These are phyloP conservation scores for Cercopithecus hamlyni DNA, from an alignment of 2,797 vertebrate species.

Conservation along the genomic window DNA sequence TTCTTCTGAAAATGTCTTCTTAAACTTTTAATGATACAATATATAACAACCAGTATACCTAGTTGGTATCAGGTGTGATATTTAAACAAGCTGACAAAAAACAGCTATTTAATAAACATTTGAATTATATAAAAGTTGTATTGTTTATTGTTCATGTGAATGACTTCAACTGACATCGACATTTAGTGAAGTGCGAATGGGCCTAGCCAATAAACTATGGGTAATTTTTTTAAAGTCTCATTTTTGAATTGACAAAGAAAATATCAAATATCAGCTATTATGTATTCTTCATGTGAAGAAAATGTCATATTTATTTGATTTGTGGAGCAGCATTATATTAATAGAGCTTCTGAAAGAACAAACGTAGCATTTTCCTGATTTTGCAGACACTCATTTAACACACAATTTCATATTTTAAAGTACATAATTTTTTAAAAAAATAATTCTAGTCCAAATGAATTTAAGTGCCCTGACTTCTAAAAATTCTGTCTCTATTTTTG, in stretches of 20 bases:
- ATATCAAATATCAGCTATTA: neutral
- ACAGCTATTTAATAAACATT: neutral
- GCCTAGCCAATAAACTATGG: neutral
- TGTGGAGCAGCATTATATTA: neutral
- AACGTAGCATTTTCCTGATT: neutral
- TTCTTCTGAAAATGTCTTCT: neutral
- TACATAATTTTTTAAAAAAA: neutral
- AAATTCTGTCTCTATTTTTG: neutral
- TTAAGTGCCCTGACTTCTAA: neutral
- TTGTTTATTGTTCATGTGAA: neutral
- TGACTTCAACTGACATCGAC: conserved; percentile 1
- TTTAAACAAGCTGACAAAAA: conserved; percentile 5
- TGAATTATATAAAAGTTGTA: conserved; percentile 1
- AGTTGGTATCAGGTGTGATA: neutral
- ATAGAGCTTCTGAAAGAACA: neutral
- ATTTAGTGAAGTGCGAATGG: neutral
- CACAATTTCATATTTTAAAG: neutral
- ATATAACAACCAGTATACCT: neutral
- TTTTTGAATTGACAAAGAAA: neutral
- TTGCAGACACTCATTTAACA: neutral
- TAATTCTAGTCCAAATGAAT: conserved; percentile 1
- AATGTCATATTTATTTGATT: neutral
- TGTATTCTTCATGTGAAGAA: conserved; percentile 31
- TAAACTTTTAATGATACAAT: neutral
- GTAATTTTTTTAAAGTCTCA: neutral